A percentile compares a stretch with the other conserved stretches of the same genome.
Evolutionary conservation across 2,113 vertebrate genomes (phyloP).

Genomic region (Pogonocichla stellata): DNA sequence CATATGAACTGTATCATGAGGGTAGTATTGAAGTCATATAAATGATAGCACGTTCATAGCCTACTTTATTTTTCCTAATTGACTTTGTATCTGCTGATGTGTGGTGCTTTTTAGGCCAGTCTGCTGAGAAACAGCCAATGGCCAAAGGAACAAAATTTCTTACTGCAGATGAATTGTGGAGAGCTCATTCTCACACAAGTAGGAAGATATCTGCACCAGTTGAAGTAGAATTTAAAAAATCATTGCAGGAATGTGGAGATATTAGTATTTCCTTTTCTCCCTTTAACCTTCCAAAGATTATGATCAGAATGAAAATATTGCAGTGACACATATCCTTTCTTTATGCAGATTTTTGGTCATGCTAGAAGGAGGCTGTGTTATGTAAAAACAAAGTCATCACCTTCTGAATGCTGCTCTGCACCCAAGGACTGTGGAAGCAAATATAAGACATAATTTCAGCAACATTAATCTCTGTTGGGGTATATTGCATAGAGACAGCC

Average conservation of each 20-base stretch:
- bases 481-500: background rate
- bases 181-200: fast-evolving
- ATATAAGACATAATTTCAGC: background rate
- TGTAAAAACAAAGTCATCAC: background rate
- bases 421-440: background rate
- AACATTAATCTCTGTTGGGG: background rate
- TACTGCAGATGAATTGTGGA: background rate
- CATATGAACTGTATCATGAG: background rate
- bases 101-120: background rate
- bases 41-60: background rate
- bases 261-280: background rate
- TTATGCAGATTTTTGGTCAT: background rate
- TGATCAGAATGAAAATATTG: background rate
- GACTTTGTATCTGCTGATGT: background rate
- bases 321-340: background rate
- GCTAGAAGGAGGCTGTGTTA: background rate
- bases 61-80: background rate
- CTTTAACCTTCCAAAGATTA: background rate
- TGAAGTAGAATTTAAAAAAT: background rate
- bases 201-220: background rate
- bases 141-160: background rate
- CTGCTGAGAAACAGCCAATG: fast-evolving
- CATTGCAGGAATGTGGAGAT: background rate
- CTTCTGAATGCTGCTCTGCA: background rate
- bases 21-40: background rate